Base-by-base conservation (phyloP, 2,113 vertebrate genomes). In the Echinops telfairi region DNA sequence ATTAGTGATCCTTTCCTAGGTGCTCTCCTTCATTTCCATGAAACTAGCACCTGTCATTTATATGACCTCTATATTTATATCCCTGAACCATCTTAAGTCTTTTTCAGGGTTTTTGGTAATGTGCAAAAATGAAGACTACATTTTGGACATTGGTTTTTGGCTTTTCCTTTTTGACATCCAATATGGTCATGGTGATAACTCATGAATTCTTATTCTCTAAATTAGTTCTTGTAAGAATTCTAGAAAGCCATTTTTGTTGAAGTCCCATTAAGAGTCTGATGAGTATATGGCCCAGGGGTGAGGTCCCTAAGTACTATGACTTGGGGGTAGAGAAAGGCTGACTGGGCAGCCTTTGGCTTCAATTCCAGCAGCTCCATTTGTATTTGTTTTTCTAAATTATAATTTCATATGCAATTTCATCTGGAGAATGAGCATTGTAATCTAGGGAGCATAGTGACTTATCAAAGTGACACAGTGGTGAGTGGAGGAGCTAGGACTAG, bases 221-320 rank as follows among this genome's bases (percentile, higher is more conserved):
- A 82, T 3, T 17, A 2, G 9, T 66, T 94, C 70, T 27, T 89
- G 36, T 14, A 92, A 75, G 58, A 71, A 70, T 76, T 86, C 73
- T 70, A 62, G 29, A 81, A 66, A 80, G n/a, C 25, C 29, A 31
- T 47, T 40, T 79, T 86, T 17, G 6, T 36, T 73, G 71, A 78
- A 27, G 17, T n/a, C 58, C n/a, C 16, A 17, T 38, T 25, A n/a
- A 7, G 71, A 36, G 15, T 53, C 3, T 86, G 22, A 38, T 47
- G 22, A 87, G 78, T 53, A n/a, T 57, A 66, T 17, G 43, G 38
- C 20, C 93, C 71, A 60, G 66, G 62, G 19, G 3, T 8, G 79
- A 84, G 38, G 16, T 4, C 4, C 11, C 6, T 23, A 53, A 60
- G 29, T 12, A 4, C 25, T 80, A 0, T 2, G 43, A 5, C 0